Evolutionary conservation across 30 jellyfish, hydroid and myxozoan species (phyloP).

Genomic region (Calvadosia cruxmelitensis): DNA sequence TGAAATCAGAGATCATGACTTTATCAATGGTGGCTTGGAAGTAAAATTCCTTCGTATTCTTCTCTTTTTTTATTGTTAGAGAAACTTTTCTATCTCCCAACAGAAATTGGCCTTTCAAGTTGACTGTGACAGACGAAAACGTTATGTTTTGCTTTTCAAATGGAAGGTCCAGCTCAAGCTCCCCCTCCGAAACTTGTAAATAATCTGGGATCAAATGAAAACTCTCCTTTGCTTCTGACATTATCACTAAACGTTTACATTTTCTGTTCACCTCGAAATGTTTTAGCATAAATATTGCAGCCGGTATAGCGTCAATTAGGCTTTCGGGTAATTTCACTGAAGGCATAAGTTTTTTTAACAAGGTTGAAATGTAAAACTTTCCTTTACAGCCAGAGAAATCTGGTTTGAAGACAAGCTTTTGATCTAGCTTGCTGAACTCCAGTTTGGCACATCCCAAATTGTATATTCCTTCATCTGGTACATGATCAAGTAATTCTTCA

Average conservation of each 20-base stretch:
- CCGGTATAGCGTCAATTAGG: background rate
- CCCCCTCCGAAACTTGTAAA: conserved; percentile 36
- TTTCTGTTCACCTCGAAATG: background rate
- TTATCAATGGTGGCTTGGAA: conserved; percentile 31
- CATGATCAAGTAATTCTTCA: background rate
- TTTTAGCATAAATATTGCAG: background rate
- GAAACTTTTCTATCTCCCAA: conserved; percentile 35
- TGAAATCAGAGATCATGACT: conserved; percentile 32
- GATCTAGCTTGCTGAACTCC: background rate
- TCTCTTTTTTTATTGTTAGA: conserved; percentile 27
- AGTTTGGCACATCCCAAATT: background rate
- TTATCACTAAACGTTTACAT: no score
- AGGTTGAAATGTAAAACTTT: background rate
- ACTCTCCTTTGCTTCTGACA: conserved; percentile 36
- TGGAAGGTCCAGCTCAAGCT: conserved; percentile 22
- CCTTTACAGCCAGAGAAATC: background rate
- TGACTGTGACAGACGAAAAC: conserved; percentile 18
- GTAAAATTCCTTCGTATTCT: conserved; percentile 23
- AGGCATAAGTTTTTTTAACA: background rate
- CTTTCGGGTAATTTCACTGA: background rate
- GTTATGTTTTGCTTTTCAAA: conserved; percentile 26
- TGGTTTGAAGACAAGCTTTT: background rate
- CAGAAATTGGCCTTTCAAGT: conserved; percentile 25
- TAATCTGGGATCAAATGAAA: conserved; percentile 52
- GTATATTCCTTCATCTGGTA: background rate